Evolutionary conservation across 1,140 invertebrate species (phyloP).

Genomic region (Triops cancriformis): DNA sequence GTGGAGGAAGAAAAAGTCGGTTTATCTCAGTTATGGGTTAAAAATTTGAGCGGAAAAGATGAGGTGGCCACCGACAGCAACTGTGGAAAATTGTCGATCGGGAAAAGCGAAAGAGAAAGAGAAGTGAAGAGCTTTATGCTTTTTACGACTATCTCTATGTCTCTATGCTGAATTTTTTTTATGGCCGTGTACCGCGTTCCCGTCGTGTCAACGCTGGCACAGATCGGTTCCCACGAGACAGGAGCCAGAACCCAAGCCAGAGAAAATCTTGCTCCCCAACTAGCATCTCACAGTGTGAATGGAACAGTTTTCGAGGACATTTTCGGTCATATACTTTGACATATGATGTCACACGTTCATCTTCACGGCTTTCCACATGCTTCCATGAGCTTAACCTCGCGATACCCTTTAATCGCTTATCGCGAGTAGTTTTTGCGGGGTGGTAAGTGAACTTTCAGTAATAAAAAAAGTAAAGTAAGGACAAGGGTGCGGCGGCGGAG

Average conservation of each 20-base stretch:
- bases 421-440: too few species aligned
- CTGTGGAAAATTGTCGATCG: not conserved
- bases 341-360: not conserved
- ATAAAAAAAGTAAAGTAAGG: too few species aligned
- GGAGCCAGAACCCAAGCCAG: not conserved
- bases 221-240: not conserved
- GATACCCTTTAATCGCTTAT: not conserved
- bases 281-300: not conserved
- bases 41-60: not conserved
- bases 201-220: not conserved
- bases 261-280: not conserved
- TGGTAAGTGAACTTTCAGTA: too few species aligned
- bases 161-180: not conserved
- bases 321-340: not conserved
- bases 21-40: not conserved
- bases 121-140: not conserved
- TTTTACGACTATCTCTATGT: not conserved
- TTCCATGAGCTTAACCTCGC: not conserved
- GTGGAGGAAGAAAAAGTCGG: not conserved
- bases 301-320: not conserved
- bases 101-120: not conserved
- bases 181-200: not conserved
- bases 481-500: too few species aligned
- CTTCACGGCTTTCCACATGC: not conserved
- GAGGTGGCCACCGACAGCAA: not conserved